Evolutionary conservation across 2,888 invertebrate genomes (phyloP).

Genomic region (Axea sp.): DNA sequence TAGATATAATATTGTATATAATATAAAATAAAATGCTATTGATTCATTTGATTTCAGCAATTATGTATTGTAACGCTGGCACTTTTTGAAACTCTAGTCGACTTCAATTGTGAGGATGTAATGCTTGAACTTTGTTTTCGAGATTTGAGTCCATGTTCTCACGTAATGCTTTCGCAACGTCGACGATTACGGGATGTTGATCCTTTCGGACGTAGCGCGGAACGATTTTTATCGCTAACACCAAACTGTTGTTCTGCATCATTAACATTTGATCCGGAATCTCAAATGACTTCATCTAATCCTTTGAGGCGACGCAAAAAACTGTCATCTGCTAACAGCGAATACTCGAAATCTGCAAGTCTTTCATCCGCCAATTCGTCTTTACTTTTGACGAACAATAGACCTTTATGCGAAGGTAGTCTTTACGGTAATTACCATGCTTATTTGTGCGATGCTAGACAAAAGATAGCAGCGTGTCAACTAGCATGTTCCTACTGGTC

Average conservation of each 20-base stretch:
- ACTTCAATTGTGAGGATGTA: slow-evolving; percentile 96
- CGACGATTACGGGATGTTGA: slow-evolving; percentile 86
- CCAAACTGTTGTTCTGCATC: slow-evolving; percentile 83
- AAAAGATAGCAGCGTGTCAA: slow-evolving; percentile 87
- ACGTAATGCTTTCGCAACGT: slow-evolving; percentile 90
- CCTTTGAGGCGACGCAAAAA: slow-evolving; percentile 3
- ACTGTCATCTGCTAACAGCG: slow-evolving; percentile 51
- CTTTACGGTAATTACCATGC: slow-evolving; percentile 90
- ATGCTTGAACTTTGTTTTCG: slow-evolving; percentile 95
- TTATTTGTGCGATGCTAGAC: slow-evolving; percentile 91
- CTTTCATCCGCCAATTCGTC: slow-evolving; percentile 64
- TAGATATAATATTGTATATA: too few species aligned
- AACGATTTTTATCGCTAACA: slow-evolving; percentile 87
- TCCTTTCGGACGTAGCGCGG: slow-evolving; percentile 86
- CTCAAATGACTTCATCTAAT: slow-evolving; percentile 37
- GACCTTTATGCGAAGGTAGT: slow-evolving; percentile 80
- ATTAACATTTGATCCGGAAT: slow-evolving; percentile 41
- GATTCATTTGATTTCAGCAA: slow-evolving; percentile 78
- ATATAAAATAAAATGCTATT: too few species aligned
- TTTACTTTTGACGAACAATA: slow-evolving; percentile 3
- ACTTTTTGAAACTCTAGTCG: slow-evolving; percentile 93
- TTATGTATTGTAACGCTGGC: slow-evolving; percentile 93
- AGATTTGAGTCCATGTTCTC: slow-evolving; percentile 89
- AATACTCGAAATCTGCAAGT: slow-evolving; percentile 21
- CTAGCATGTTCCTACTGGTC: slow-evolving; percentile 89